Base-by-base conservation (phyloP, 2,113 vertebrate genomes). In the Ciconia maguari region DNA sequence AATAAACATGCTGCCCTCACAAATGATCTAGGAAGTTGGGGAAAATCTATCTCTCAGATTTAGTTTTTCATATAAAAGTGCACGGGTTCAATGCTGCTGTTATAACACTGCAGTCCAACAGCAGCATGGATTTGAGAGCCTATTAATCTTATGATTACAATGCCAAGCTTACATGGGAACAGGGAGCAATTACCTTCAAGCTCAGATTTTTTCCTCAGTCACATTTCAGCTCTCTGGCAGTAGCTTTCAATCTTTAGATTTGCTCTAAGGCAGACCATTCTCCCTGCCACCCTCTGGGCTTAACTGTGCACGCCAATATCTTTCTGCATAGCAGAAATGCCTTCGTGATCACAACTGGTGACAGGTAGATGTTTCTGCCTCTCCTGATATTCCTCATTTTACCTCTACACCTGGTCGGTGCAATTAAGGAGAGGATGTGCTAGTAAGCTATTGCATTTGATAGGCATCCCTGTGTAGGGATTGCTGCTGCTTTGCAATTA, bases 271-370 rank as follows among this genome's bases (percentile, higher is more conserved):
- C n/a, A 60, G 42, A 75, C 9, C 29, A 38, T 36, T 48, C 34
- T 69, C 29, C 64, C 38, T 81, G 34, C 2, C 15, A 64, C 22
- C 10, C 32, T n/a, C 72, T 78, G n/a, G 62, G 68, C 21, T 70
- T 57, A 58, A 36, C 46, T 52, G 18, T 25, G 15, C 36, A 76
- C 0, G 0, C 30, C 17, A 13, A 6, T 24, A 69, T 27, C 26
- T 61, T 83, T 86, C 36, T 74, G 19, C 64, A 77, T 8, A 21
- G 22, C 70, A 80, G n/a, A 72, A 93, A 72, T 49, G 18, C 12
- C 44, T 61, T 76, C 27, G 16, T 83, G 71, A 38, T 77, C 54
- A 57, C 34, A 58, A 17, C 7, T 26, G 27, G 13, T 70, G 64
- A 38, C 42, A 70, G 16, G 13, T 30, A 69, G 21, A 22, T 22